Evolutionary conservation across 1,140 invertebrate genomes (phyloP), one percentile per base, ranked within the genome.

Genomic region (Plectrocnemia conspersa): DNA sequence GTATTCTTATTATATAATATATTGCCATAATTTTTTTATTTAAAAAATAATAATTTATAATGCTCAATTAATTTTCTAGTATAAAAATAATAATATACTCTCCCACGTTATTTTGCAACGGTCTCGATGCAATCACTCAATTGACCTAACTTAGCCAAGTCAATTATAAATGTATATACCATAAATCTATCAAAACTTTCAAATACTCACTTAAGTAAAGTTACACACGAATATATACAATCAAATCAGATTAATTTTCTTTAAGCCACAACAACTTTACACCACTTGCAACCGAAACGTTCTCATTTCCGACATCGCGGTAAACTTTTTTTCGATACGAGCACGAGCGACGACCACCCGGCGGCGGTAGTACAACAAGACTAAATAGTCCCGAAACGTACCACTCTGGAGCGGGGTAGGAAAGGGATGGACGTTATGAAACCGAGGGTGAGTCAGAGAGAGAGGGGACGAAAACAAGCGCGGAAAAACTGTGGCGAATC

Each of bases 361-460:
- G 45, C 52, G 16, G 27, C 16, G 50, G 49, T 35, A 52, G 36
- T 54, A 45, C 35, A 33, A 48, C 44, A 54, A 32, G 50, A 58
- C 56, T 58, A 58, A 58, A 58, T 38, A 52, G 44, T 58, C 50
- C 56, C 49, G 47, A 36, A 40, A 45, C 50, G 19, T 11, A 21
- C 10, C 16, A 21, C 7, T 16, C 19, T 1, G 42, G 9, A 11
- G 15, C 19, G 24, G 40, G 19, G 42, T 16, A 2, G 29, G 9
- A 27, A 45, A 45, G 19, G 42, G 19, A 45, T 25, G 10, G 42
- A 16, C n/a, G 16, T 1, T 10, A 2, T n/a, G 22, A 10, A 45
- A 23, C n/a, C n/a, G n/a, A n/a, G n/a, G n/a, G n/a, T n/a, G 24
- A 25, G 23, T 1, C 11, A 27, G 24, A 25, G n/a, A 2, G 42